phyloP scores from a whole-genome alignment of 2,888 invertebrate species.

The Cacoxenus indagator region DNA sequence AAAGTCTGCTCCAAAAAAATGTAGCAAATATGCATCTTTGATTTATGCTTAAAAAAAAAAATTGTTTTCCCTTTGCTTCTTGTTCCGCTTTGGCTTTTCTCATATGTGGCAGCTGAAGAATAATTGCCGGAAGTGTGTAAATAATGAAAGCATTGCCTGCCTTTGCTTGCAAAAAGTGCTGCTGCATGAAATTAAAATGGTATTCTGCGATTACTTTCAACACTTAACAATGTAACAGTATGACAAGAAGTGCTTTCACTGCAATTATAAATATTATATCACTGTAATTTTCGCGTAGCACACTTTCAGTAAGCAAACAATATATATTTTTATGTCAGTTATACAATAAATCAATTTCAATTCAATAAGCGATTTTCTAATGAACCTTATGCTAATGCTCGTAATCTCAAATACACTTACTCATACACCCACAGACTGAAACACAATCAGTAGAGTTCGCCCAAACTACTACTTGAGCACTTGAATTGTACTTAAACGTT shows the following conservation, averaged over 20 bases:
- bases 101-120: not conserved
- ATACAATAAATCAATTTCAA: slow-evolving; percentile 4
- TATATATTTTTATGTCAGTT: not conserved
- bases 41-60: not conserved
- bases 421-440: slow-evolving; percentile 11
- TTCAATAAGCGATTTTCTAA: not conserved
- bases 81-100: not conserved
- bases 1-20: not conserved
- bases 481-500: slow-evolving; percentile 53
- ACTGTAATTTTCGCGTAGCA: too few relatives aligned
- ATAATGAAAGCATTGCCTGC: slow-evolving; percentile 24
- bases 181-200: not conserved
- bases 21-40: slow-evolving; percentile 12
- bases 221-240: not conserved
- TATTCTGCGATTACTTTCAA: too few relatives aligned
- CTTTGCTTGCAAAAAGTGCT: not conserved
- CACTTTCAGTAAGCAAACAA: not conserved
- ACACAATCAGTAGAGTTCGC: too few relatives aligned
- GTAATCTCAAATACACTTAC: slow-evolving; percentile 33
- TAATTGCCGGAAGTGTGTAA: not conserved
- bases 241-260: not conserved
- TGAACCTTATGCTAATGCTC: not conserved
- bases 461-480: slow-evolving; percentile 35
- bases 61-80: not conserved
- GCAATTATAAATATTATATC: not conserved